These are phyloP conservation scores for Cephus sareptanus DNA, from an alignment of 2,888 invertebrate species.

Conservation along the genomic window DNA sequence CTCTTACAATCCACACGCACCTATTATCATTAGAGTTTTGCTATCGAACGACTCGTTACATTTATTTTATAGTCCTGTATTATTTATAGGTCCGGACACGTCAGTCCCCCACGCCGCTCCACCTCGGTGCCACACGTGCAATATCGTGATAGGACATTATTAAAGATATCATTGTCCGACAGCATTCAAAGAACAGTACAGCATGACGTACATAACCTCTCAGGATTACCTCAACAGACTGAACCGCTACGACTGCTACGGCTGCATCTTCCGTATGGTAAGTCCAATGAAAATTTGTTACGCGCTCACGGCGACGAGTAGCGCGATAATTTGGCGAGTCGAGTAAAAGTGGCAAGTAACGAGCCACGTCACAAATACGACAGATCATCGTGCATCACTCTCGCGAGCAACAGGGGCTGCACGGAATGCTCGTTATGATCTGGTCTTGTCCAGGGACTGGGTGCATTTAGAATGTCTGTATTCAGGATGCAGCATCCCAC, in stretches of 20 bases:
- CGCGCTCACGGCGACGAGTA: slow-evolving; percentile 5
- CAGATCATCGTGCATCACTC: slow-evolving; percentile 50
- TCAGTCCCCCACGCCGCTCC: slow-evolving; percentile 21
- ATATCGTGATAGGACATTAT: slow-evolving; percentile 48
- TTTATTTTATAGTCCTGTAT: slow-evolving; percentile 52
- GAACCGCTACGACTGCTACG: background rate
- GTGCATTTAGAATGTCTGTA: slow-evolving; percentile 10
- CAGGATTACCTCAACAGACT: background rate
- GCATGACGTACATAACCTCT: background rate
- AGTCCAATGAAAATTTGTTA: background rate
- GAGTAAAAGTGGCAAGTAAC: slow-evolving; percentile 49
- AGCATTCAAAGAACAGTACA: background rate
- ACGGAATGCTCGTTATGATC: slow-evolving; percentile 51
- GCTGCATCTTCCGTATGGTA: background rate
- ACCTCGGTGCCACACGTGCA: slow-evolving; percentile 41
- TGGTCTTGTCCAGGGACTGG: slow-evolving; percentile 44
- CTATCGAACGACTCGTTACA: slow-evolving; percentile 54
- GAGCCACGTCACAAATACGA: slow-evolving; percentile 47
- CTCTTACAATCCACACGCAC: slow-evolving; percentile 60
- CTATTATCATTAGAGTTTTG: slow-evolving; percentile 61
- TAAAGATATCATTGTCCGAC: slow-evolving; percentile 26
- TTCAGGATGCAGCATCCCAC: slow-evolving; percentile 41
- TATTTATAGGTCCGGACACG: slow-evolving; percentile 42
- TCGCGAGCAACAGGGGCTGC: slow-evolving; percentile 45
- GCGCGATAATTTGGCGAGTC: slow-evolving; percentile 37